Conservation (phyloP, 2,888 invertebrate species). For the Hydrotaea diabolus region DNA sequence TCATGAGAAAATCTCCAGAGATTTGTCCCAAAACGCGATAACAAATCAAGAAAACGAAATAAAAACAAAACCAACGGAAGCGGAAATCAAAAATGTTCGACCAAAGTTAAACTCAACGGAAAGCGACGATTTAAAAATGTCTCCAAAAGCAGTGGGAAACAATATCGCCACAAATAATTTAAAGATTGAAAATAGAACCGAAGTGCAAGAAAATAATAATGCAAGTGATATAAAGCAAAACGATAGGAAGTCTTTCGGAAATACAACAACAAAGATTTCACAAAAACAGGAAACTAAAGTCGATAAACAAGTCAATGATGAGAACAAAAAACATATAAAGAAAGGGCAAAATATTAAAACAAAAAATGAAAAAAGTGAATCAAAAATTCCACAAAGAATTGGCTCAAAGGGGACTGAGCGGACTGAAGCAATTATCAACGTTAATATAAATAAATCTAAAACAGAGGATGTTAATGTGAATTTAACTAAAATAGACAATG, state of each 20-base stretch:
- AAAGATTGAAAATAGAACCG: neutral
- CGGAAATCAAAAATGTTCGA: neutral
- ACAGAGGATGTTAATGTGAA: neutral
- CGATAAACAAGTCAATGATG: neutral
- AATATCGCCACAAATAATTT: neutral
- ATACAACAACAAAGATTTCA: neutral
- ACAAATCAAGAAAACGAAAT: neutral
- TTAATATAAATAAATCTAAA: neutral
- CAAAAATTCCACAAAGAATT: neutral
- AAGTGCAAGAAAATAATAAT: neutral
- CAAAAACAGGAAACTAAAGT: neutral
- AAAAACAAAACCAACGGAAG: neutral
- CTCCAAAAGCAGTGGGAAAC: neutral
- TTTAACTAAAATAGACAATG: too few relatives aligned
- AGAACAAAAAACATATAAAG: constrained; percentile 22
- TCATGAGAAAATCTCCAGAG: neutral
- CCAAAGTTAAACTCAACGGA: neutral
- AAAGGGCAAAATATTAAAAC: constrained; percentile 41
- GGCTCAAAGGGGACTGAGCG: neutral
- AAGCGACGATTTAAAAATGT: neutral
- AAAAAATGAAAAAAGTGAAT: constrained; percentile 22
- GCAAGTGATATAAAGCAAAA: neutral
- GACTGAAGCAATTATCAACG: neutral
- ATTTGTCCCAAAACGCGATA: neutral
- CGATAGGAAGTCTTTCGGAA: neutral